phyloP scores from a whole-genome alignment of 2,797 vertebrate genomes.

The Loris lydekkerianus region DNA sequence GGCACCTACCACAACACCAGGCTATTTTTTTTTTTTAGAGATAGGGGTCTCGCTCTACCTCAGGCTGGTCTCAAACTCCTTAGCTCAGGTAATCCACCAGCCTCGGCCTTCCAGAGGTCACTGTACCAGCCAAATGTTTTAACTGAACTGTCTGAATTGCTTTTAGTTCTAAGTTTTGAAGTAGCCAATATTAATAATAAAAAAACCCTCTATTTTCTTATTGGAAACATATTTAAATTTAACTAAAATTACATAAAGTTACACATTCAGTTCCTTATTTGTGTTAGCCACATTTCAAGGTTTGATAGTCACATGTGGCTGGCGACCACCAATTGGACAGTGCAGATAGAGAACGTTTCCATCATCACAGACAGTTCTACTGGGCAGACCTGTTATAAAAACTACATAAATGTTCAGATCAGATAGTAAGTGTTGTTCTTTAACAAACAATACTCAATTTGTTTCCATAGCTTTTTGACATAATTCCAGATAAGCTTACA shows the following conservation, averaged over 20 bases:
- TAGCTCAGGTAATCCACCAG: no score
- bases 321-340: no score
- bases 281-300: background rate
- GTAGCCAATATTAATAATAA: background rate
- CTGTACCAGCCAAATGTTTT: background rate
- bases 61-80: no score
- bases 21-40: no score
- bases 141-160: background rate
- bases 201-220: background rate
- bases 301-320: no score
- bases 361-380: no score
- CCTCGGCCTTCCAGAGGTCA: no score
- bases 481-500: conserved; percentile 51
- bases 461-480: background rate
- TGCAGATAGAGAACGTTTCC: background rate
- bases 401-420: background rate
- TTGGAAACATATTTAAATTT: background rate
- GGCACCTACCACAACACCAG: no score
- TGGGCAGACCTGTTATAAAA: background rate
- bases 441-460: background rate
- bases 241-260: conserved; percentile 41
- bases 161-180: conserved; percentile 18
- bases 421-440: background rate
- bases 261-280: background rate
- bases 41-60: no score